These are phyloP conservation scores for Anthopleura sola DNA, from an alignment of 64 coral and sea anemone genomes.

Conservation along the genomic window DNA sequence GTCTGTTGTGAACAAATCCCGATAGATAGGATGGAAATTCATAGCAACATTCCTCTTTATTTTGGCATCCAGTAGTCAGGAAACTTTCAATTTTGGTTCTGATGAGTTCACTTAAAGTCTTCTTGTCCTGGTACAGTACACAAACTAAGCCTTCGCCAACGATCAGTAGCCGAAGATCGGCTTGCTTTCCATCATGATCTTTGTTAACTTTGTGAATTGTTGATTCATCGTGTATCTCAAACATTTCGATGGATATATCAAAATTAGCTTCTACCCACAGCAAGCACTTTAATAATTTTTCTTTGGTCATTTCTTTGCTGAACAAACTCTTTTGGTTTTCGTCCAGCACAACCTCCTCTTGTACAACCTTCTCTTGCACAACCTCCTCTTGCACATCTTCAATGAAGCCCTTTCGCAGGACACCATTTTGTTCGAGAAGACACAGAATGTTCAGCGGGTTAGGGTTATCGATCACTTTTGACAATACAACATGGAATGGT, in stretches of 20 bases:
- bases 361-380: no score
- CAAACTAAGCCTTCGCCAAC: constrained; percentile 23
- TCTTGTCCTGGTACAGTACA: constrained; percentile 12
- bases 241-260: not conserved
- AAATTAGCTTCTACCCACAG: not conserved
- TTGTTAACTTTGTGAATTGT: not conserved
- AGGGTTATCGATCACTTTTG: not conserved
- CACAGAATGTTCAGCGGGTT: not conserved
- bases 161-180: constrained; percentile 4
- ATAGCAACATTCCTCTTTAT: not conserved
- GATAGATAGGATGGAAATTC: constrained; percentile 11
- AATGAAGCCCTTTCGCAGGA: not conserved
- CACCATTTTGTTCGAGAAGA: not conserved
- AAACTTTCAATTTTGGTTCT: not conserved
- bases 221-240: not conserved
- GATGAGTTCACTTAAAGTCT: constrained; percentile 18
- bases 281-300: not conserved
- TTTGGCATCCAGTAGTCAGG: not conserved
- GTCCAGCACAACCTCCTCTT: no score
- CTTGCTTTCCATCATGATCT: not conserved
- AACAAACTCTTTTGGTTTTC: not conserved
- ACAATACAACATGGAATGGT: not conserved
- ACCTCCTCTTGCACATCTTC: not conserved
- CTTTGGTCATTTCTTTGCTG: not conserved
- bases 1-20: not conserved